Base-by-base conservation (phyloP, 1,140 invertebrate genomes). In the Bicyclus anynana region DNA sequence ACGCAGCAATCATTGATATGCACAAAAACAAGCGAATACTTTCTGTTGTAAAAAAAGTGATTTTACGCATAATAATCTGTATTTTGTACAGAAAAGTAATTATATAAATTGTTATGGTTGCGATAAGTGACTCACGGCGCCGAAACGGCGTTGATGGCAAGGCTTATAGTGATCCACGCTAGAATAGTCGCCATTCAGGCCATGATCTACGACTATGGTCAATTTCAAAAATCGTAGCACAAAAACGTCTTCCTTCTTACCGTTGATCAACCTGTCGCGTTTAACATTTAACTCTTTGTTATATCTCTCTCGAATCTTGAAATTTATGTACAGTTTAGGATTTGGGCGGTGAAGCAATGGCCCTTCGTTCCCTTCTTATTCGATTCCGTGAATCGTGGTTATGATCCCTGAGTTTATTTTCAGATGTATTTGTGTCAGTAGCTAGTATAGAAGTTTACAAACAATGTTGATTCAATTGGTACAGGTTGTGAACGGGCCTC, bases 381-480 rank as follows among this genome's bases (percentile, higher is more conserved):
- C 84, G 84, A 87, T 87, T 87, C 84, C 78, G 81, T 87, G 84
- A 87, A 87, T 87, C 84, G 84, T 82, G 71, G 67, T 86, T 84
- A 80, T 80, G 71, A 72, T 83, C 81, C 83, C 75, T 84, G 76
- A 83, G 59, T 85, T 88, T 86, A 81, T 86, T 88, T 88, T 86
- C 79, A 67, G 79, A 88, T 76, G 69, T 85, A 80, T 86, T 82
- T 84, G 81, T 83, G 85, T 88, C 85, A 80, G 77, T 87, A 88
- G 85, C 72, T 88, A 88, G 85, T 78, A 81, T 88, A 86, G 80
- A 84, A 80, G 75, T 88, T 86, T 88, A 88, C 85, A 88, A 86
- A 88, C 81, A 83, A 87, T 84, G 83, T 87, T 88, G 80, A 84
- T 87, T 88, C 85, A 88, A 88, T 88, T 88, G 80, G 83, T 85